A percentile compares a stretch with the other conserved stretches of the same genome.
These are phyloP conservation scores for Chelonus formosanus DNA, from an alignment of 2,888 invertebrate genomes.

Conservation along the genomic window DNA sequence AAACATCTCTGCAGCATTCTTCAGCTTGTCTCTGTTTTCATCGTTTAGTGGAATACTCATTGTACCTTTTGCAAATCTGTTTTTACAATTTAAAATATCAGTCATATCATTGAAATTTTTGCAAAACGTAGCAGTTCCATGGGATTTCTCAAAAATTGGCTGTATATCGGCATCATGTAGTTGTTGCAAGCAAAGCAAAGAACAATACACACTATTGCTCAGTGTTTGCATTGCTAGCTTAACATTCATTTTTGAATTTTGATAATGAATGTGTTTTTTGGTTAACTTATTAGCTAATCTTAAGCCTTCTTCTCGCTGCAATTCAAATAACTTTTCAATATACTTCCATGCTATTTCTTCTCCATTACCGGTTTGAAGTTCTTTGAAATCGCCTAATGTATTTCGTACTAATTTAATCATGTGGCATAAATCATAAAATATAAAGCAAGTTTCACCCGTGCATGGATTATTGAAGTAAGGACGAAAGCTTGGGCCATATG, in stretches of 20 bases:
- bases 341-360: conserved; percentile 25
- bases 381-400: no score
- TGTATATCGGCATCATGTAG: conserved; percentile 11
- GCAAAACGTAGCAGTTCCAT: conserved; percentile 31
- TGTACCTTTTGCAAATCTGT: conserved; percentile 27
- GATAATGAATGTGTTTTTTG: conserved; percentile 6
- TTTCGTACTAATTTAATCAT: no score
- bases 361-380: conserved; percentile 5
- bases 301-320: neutral
- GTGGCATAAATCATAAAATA: no score
- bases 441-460: conserved; percentile 37
- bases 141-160: conserved; percentile 18
- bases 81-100: conserved; percentile 37
- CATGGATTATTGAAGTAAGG: conserved; percentile 43
- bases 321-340: conserved; percentile 28
- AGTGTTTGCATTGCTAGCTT: conserved; percentile 35
- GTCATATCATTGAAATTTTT: conserved; percentile 34
- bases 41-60: conserved; percentile 25
- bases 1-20: conserved; percentile 25
- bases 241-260: conserved; percentile 39
- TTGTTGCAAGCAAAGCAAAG: conserved; percentile 22
- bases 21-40: conserved; percentile 16
- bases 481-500: conserved; percentile 22
- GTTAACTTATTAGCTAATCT: neutral
- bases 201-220: conserved; percentile 29